Base-by-base conservation (phyloP, 1,140 invertebrate species). In the Drosophila aff. region DNA sequence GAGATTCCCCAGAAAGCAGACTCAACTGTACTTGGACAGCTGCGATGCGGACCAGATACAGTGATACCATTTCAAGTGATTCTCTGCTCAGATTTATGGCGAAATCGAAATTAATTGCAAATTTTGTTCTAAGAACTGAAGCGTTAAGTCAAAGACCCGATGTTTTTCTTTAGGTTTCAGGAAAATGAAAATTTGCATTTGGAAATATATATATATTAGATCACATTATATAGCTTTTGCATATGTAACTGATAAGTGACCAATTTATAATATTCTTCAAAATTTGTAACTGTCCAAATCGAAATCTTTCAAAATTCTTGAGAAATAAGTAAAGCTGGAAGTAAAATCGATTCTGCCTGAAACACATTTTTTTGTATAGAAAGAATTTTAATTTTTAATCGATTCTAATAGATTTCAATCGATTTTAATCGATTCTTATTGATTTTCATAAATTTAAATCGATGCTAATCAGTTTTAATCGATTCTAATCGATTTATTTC, bases 21-120 rank as follows among this genome's bases (percentile, higher is more conserved):
- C 28, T 40, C 49, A 46, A 69, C 21, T 36, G 36, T 49, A 72
- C 40, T 38, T 40, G 33, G 26, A 58, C 71, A 73, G 66, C 50
- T 69, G 65, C 23, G 4, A 9, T 38, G 13, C 18, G 6, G 33
- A 33, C 43, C 15, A 38, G 43, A 38, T 38, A 47, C 33, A 47
- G 33, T 58, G 36, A 16, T 28, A 40, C 23, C n/a, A 15, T 28
- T 55, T 38, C 33, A 21, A 16, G 13, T 59, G n/a, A 60, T 41
- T 21, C 55, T 31, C 13, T n/a, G 13, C 9, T 21, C 13, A 16
- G 58, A 60, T 47, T 60, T 21, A 47, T 60, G 57, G 16, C 0
- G 41, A 60, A 59, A 21, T 26, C 10, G 11, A n/a, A 58, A 58
- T 11, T 8, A 2, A 11, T 11, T 38, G 33, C 53, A 38, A 15